These are phyloP conservation scores for Melanotaenia parkinsoni DNA, from an alignment of 2,797 vertebrate genomes.

Conservation along the genomic window DNA sequence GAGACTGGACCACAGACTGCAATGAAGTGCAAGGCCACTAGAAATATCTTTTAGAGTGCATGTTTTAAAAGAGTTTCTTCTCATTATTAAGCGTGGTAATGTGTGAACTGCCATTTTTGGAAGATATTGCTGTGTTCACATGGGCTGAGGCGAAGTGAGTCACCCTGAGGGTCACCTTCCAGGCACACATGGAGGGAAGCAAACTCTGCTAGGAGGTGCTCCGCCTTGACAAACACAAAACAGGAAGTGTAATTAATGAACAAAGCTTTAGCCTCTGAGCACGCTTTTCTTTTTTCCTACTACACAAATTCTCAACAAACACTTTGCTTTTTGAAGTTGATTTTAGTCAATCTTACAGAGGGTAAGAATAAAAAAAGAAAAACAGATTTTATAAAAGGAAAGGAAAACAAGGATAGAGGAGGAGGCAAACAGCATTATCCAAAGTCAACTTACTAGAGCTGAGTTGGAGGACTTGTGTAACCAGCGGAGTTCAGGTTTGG, in stretches of 20 bases:
- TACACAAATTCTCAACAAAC: background rate
- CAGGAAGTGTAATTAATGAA: conserved; percentile 15
- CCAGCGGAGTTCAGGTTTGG: conserved; percentile 83
- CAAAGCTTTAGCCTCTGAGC: conserved; percentile 1
- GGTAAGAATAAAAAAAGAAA: background rate
- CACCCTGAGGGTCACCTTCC: conserved; percentile 78
- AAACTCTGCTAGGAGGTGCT: conserved; percentile 86
- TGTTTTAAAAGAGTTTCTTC: background rate
- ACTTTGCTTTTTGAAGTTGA: background rate
- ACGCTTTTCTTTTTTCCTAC: background rate
- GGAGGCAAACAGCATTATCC: conserved; percentile 14
- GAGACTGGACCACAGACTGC: conserved; percentile 7
- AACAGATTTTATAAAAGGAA: background rate
- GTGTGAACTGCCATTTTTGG: conserved; percentile 95
- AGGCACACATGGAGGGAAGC: conserved; percentile 81
- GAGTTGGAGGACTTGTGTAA: conserved; percentile 83
- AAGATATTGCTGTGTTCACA: conserved; percentile 81
- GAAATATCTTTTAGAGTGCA: conserved; percentile 6
- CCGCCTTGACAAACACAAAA: conserved; percentile 74
- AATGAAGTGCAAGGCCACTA: conserved; percentile 6
- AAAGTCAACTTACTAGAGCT: conserved; percentile 81
- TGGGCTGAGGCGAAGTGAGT: conserved; percentile 65
- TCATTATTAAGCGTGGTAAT: conserved; percentile 75
- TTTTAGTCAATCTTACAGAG: background rate
- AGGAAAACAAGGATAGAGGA: conserved; percentile 3